Conservation (phyloP, 2,888 invertebrate species). For the Nephrotoma flavescens region DNA sequence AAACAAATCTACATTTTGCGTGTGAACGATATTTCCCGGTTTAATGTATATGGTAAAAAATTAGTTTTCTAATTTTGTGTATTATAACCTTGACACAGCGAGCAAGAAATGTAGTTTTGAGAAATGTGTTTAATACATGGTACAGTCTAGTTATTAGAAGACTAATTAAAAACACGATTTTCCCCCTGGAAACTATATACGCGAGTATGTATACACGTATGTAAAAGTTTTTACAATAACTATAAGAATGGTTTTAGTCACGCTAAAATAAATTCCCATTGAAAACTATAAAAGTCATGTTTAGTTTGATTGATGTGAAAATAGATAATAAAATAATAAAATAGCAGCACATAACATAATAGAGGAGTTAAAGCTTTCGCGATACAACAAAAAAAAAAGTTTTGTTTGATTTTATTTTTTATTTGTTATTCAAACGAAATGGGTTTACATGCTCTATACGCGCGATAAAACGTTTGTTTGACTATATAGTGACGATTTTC, state of each 20-base stretch:
- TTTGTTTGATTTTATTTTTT: neutral
- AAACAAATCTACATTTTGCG: neutral
- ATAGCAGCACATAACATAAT: neutral
- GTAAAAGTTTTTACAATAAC: neutral
- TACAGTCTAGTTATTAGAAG: neutral
- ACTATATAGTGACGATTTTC: neutral
- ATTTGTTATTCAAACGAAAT: neutral
- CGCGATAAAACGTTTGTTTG: neutral
- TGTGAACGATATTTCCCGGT: neutral
- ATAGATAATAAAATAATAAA: neutral
- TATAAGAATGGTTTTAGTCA: neutral
- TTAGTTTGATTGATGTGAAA: neutral
- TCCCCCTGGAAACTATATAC: neutral
- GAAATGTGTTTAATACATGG: neutral
- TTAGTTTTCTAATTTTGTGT: neutral
- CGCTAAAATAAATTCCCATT: neutral
- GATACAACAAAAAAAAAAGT: neutral
- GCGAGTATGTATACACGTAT: neutral
- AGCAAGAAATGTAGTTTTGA: neutral
- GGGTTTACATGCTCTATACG: neutral
- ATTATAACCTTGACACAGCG: neutral
- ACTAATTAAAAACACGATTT: neutral
- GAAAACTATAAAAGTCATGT: neutral
- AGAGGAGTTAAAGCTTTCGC: neutral
- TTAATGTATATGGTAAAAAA: neutral